These are phyloP conservation scores for Nilaparvata lugens DNA, from an alignment of 1,140 invertebrate species.

Conservation along the genomic window DNA sequence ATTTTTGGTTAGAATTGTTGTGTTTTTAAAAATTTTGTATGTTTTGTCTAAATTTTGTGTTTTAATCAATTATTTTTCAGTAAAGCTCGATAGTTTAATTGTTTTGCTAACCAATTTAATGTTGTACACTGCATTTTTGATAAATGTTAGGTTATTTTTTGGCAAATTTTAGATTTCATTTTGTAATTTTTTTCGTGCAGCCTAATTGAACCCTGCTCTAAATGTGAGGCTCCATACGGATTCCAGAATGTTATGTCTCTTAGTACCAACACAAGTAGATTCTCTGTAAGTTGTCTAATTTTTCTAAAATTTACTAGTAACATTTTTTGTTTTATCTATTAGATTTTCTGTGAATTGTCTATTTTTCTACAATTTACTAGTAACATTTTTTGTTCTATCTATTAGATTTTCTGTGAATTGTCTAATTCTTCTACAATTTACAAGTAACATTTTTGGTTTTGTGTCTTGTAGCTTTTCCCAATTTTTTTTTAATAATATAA, in stretches of 20 bases:
- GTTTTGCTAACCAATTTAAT: not conserved
- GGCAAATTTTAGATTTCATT: not conserved
- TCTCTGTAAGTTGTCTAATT: constrained; percentile 46
- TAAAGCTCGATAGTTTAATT: not conserved
- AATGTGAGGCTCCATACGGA: constrained; percentile 87
- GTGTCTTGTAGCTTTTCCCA: too few relatives aligned
- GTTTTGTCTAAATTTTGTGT: not conserved
- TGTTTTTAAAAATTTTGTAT: too few relatives aligned
- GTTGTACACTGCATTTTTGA: too few relatives aligned
- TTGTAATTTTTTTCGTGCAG: constrained; percentile 38
- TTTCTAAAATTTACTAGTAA: not conserved
- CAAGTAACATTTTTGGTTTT: not conserved
- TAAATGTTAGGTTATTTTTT: not conserved
- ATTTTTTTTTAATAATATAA: too few relatives aligned
- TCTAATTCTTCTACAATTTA: not conserved
- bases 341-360: constrained; percentile 50
- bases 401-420: constrained; percentile 53
- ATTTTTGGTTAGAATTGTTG: too few relatives aligned
- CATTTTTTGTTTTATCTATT: too few relatives aligned
- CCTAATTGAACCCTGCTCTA: constrained; percentile 64
- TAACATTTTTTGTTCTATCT: too few relatives aligned
- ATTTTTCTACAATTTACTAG: not conserved
- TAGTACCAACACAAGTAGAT: constrained; percentile 63
- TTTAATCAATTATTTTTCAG: not conserved
- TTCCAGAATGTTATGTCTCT: constrained; percentile 87